A percentile compares a stretch with the other conserved stretches of the same genome.
Evolutionary conservation across 1,140 invertebrate genomes (phyloP).

Genomic region (Coptotermes formosanus): DNA sequence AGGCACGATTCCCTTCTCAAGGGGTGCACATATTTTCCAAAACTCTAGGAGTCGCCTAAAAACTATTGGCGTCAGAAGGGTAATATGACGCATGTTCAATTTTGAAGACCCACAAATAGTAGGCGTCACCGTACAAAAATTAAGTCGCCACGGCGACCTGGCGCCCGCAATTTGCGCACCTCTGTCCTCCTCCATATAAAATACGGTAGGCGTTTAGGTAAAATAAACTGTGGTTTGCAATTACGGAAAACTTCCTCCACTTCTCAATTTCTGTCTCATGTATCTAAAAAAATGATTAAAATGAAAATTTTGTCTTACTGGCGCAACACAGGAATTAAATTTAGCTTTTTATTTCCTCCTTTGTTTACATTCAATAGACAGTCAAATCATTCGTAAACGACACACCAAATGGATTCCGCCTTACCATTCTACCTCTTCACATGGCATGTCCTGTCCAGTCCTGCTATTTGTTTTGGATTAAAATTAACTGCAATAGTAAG

Average conservation of each 20-base stretch:
- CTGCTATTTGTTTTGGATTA: not conserved
- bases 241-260: not conserved
- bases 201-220: not conserved
- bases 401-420: not conserved
- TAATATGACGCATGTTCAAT: no score
- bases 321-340: not conserved
- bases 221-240: not conserved
- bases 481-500: not conserved
- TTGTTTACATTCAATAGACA: not conserved
- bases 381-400: not conserved
- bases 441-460: no score
- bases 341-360: not conserved
- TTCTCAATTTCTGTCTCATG: not conserved
- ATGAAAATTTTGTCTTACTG: not conserved
- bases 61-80: no score
- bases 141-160: no score
- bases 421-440: not conserved
- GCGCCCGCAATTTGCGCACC: no score
- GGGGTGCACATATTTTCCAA: no score
- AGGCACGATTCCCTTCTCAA: no score
- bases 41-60: no score
- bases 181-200: no score
- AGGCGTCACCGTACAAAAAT: no score
- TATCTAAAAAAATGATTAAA: not conserved
- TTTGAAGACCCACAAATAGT: no score